Conservation (phyloP, 2,797 vertebrate genomes). For the Epinephelus malabaricus region DNA sequence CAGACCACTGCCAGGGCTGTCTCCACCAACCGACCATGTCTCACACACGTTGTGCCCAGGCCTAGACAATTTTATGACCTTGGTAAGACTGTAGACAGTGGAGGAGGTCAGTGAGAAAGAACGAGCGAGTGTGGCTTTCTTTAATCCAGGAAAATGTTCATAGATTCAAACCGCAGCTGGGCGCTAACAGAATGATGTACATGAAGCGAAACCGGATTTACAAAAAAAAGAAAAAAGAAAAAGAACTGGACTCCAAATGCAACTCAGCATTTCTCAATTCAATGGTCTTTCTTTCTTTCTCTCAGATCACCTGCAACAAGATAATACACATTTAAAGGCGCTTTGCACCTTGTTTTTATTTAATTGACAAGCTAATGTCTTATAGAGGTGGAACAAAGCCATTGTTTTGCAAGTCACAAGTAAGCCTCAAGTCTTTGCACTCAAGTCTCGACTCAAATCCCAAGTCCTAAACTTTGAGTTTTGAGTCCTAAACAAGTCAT, state of each 20-base stretch:
- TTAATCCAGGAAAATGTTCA: conserved; percentile 52
- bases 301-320: not conserved
- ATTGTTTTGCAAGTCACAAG: too few relatives aligned
- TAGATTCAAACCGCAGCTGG: conserved; percentile 42
- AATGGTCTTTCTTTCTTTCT: not conserved
- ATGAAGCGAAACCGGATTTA: conserved; percentile 4
- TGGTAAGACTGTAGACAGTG: conserved; percentile 62
- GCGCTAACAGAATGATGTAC: conserved; percentile 23
- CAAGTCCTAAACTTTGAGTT: too few relatives aligned
- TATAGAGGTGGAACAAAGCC: too few relatives aligned
- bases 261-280: not conserved
- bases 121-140: conserved; percentile 39
- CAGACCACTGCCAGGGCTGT: conserved; percentile 55
- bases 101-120: conserved; percentile 55
- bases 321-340: not conserved
- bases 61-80: conserved; percentile 59
- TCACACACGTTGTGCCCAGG: conserved; percentile 19
- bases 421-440: too few relatives aligned
- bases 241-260: not conserved
- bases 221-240: not conserved
- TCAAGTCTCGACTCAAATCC: too few relatives aligned
- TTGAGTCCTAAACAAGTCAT: too few relatives aligned
- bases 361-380: too few relatives aligned
- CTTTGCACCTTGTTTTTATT: too few relatives aligned
- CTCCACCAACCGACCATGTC: conserved; percentile 53